Conservation (phyloP, 92 coral and sea anemone species). For the Parazoanthus atlanticus region DNA sequence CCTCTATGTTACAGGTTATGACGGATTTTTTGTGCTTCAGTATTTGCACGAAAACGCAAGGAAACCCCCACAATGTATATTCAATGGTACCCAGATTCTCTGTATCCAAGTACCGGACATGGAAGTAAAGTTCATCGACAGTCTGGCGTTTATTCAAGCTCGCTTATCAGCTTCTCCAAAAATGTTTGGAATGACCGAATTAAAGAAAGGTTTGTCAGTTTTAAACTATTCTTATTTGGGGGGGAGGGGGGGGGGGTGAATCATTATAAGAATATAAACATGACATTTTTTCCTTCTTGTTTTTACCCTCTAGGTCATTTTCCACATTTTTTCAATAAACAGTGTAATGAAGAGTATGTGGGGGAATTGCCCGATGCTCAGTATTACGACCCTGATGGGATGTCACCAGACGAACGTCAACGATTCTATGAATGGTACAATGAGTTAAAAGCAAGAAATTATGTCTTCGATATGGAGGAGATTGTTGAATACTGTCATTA, state of each 20-base stretch:
- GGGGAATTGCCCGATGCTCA: slow-evolving; percentile 53
- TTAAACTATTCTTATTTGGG: neutral
- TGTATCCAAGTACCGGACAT: slow-evolving; percentile 30
- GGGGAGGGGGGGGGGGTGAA: neutral
- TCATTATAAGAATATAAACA: neutral
- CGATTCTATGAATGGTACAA: slow-evolving; percentile 47
- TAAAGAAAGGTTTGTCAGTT: slow-evolving; percentile 4
- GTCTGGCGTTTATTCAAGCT: slow-evolving; percentile 29
- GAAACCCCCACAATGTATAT: slow-evolving; percentile 31
- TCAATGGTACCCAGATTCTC: slow-evolving; percentile 59
- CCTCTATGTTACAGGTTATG: slow-evolving; percentile 6
- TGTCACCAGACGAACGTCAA: slow-evolving; percentile 36
- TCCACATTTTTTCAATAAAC: slow-evolving; percentile 53
- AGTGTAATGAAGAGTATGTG: slow-evolving; percentile 43
- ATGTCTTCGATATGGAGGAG: slow-evolving; percentile 58
- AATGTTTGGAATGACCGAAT: slow-evolving; percentile 6
- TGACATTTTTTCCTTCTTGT: neutral
- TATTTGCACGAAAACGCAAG: slow-evolving; percentile 47
- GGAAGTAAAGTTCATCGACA: slow-evolving; percentile 56
- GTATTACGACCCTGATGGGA: slow-evolving; percentile 60
- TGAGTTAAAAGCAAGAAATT: neutral
- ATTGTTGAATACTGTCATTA: slow-evolving; percentile 57
- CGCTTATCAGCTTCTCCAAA: slow-evolving; percentile 8
- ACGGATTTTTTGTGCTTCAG: slow-evolving; percentile 38
- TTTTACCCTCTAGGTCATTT: slow-evolving; percentile 43